A percentile compares a stretch with the other conserved stretches of the same genome.
These are phyloP conservation scores for Lasioglossum oenotherae DNA, from an alignment of 2,888 invertebrate genomes.

Conservation along the genomic window DNA sequence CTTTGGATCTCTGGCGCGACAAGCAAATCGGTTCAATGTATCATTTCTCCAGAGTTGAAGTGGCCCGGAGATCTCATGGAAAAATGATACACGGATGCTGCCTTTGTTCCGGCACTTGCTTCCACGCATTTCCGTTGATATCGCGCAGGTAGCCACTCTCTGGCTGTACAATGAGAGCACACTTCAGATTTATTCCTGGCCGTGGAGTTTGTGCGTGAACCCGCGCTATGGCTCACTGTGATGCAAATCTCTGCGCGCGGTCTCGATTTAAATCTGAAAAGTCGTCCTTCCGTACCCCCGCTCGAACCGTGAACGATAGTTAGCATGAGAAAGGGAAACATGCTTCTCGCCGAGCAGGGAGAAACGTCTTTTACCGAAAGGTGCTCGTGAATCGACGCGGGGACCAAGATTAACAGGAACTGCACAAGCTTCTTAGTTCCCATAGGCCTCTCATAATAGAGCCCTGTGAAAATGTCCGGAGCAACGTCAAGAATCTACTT, in stretches of 20 bases:
- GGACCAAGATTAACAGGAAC: conserved; percentile 12
- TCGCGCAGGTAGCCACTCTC: conserved; percentile 41
- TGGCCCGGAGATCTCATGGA: background rate
- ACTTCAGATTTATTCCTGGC: conserved; percentile 49
- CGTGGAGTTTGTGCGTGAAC: conserved; percentile 45
- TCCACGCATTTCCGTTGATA: conserved; percentile 37
- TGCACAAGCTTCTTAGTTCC: conserved; percentile 13
- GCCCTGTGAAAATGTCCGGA: background rate
- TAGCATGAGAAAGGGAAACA: conserved; percentile 70
- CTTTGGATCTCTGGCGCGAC: background rate
- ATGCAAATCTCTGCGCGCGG: conserved; percentile 67
- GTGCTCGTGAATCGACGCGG: conserved; percentile 45
- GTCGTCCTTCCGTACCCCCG: conserved; percentile 62
- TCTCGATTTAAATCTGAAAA: conserved; percentile 74
- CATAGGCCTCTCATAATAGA: conserved; percentile 1
- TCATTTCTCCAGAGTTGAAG: background rate
- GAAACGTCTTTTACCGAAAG: conserved; percentile 36
- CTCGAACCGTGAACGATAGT: conserved; percentile 51
- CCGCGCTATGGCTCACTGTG: conserved; percentile 64
- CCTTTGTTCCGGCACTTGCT: conserved; percentile 10
- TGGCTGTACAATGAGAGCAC: conserved; percentile 40
- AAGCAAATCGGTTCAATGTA: background rate
- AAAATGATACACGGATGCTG: conserved; percentile 6
- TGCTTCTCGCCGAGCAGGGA: conserved; percentile 32
- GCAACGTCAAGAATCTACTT: background rate